Evolutionary conservation across 2,888 invertebrate species (phyloP).

Genomic region (Scaeva pyrastri): DNA sequence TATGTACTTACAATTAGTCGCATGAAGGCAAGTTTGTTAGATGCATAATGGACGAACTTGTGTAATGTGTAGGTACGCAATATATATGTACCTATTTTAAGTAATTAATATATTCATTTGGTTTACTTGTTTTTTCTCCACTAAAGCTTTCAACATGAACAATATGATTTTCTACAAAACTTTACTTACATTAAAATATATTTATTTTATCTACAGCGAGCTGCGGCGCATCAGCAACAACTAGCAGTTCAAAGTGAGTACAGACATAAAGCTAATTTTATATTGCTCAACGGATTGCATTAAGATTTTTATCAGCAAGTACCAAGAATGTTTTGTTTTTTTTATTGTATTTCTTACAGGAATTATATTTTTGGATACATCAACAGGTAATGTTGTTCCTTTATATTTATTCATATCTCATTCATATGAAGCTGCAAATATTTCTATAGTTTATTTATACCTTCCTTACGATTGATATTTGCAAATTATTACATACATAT

Average conservation of each 20-base stretch:
- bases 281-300: constrained; percentile 14
- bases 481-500: too few species aligned
- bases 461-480: too few species aligned
- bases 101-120: not conserved
- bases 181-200: constrained; percentile 34
- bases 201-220: constrained; percentile 87
- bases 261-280: constrained; percentile 34
- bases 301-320: constrained; percentile 78
- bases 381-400: constrained; percentile 16
- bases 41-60: too few species aligned
- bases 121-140: not conserved
- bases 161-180: not conserved
- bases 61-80: too few species aligned
- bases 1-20: too few species aligned
- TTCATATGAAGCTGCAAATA: not conserved
- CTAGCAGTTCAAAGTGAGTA: constrained; percentile 85
- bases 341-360: not conserved
- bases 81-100: too few species aligned
- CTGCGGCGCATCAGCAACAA: constrained; percentile 88
- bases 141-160: not conserved
- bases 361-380: not conserved
- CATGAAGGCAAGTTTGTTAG: too few species aligned
- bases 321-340: constrained; percentile 69
- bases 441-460: not conserved
- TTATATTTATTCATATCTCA: constrained; percentile 8